These are phyloP conservation scores for Turritopsis dohrnii DNA, from an alignment of 30 jellyfish, hydroid and myxozoan genomes.

Conservation along the genomic window DNA sequence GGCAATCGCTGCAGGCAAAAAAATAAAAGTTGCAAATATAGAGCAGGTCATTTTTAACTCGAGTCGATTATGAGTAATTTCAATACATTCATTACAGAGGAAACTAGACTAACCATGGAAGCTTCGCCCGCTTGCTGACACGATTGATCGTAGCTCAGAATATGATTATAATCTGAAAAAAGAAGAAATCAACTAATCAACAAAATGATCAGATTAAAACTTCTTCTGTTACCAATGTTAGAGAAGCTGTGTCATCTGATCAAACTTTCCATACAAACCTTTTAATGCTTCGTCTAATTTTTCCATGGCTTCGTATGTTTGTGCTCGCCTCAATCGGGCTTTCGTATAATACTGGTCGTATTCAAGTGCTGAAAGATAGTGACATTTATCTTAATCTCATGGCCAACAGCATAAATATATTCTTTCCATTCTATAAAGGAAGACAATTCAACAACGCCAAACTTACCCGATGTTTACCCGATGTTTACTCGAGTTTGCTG, in stretches of 20 bases:
- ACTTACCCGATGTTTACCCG: too few species aligned
- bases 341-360: conserved; percentile 53
- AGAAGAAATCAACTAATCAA: neutral
- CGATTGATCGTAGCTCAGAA: conserved; percentile 62
- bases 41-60: neutral
- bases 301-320: conserved; percentile 69
- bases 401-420: too few species aligned
- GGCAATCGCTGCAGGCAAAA: conserved; percentile 71
- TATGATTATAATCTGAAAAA: conserved; percentile 71
- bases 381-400: too few species aligned
- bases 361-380: conserved; percentile 73
- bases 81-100: neutral
- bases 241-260: neutral
- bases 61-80: neutral
- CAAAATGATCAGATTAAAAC: neutral
- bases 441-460: neutral
- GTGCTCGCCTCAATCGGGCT: conserved; percentile 95
- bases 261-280: conserved; percentile 33
- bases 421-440: too few species aligned
- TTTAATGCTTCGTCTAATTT: conserved; percentile 90
- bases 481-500: too few species aligned
- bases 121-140: conserved; percentile 88
- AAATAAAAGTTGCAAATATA: too few species aligned
- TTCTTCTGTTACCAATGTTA: neutral
- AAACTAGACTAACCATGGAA: conserved; percentile 53